Evolutionary conservation across 1,140 invertebrate genomes (phyloP).

Genomic region (Sitobion miscanthi): DNA sequence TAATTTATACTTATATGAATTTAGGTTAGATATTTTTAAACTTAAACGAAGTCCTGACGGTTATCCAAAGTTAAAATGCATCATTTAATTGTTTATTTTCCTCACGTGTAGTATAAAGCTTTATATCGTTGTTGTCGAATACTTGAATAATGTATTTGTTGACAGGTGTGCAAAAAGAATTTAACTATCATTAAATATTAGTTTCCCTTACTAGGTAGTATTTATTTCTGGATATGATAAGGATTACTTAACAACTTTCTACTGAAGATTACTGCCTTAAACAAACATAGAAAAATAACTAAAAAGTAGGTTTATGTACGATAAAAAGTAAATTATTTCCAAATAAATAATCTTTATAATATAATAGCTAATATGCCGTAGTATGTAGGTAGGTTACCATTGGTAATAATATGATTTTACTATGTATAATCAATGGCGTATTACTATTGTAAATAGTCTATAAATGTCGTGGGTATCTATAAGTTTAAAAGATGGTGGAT

Average conservation of each 20-base stretch:
- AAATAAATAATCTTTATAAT: too few relatives aligned
- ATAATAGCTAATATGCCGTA: too few relatives aligned
- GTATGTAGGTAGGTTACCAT: too few relatives aligned
- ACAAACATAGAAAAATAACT: not conserved
- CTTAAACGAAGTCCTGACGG: not conserved
- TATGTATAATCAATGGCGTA: too few relatives aligned
- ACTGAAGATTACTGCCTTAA: too few relatives aligned
- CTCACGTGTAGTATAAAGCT: not conserved
- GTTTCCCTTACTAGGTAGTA: not conserved
- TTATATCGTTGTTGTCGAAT: not conserved
- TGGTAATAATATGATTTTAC: too few relatives aligned
- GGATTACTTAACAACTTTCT: not conserved
- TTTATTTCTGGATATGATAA: not conserved
- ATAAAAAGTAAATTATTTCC: too few relatives aligned
- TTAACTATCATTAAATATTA: not conserved
- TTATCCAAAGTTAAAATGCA: slow-evolving; percentile 18
- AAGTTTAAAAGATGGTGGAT: not conserved
- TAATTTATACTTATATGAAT: not conserved
- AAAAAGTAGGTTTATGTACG: not conserved
- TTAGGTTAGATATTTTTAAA: not conserved
- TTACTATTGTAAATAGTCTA: not conserved
- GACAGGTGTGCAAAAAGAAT: not conserved
- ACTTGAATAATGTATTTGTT: not conserved
- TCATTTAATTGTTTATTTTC: slow-evolving; percentile 44
- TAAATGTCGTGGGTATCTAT: not conserved